A percentile compares a stretch with the other conserved stretches of the same genome.
phyloP scores from a whole-genome alignment of 2,797 vertebrate species.

The Falco columbarius region DNA sequence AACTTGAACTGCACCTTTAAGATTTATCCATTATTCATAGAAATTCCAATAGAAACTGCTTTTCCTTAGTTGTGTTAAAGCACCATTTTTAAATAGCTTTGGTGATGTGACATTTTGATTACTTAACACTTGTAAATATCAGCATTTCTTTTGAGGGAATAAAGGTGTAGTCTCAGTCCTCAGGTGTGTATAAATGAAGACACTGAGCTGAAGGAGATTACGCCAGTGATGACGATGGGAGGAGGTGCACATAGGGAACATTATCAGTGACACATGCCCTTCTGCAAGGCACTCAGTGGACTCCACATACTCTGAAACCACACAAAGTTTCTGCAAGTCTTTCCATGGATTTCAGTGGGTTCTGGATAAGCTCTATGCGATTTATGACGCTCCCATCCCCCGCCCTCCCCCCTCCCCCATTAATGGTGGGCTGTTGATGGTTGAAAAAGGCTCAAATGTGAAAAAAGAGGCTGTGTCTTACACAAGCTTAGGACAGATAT shows the following conservation, averaged over 20 bases:
- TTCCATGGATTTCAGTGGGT: not conserved
- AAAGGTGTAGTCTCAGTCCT: not conserved
- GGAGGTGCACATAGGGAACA: not conserved
- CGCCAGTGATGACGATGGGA: not conserved
- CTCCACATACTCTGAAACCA: not conserved
- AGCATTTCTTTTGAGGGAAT: not conserved
- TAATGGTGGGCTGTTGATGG: not conserved
- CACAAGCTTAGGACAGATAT: not conserved
- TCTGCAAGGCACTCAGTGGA: not conserved
- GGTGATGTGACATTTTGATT: not conserved
- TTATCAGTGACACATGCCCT: not conserved
- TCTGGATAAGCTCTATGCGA: not conserved
- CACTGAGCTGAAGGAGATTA: not conserved
- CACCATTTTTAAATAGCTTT: not conserved
- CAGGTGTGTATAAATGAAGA: not conserved
- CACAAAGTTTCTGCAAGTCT: not conserved
- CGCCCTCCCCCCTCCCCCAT: not conserved
- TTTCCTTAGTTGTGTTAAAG: not conserved
- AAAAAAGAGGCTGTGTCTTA: not conserved
- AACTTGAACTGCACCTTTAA: not conserved
- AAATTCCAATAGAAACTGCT: not conserved
- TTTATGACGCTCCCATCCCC: not conserved
- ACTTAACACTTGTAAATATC: not conserved
- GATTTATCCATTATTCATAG: not conserved
- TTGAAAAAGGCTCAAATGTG: not conserved